Evolutionary conservation across 2,797 vertebrate genomes (phyloP), one percentile per base, ranked within the genome.

Genomic region (Macrochelys suwanniensis): DNA sequence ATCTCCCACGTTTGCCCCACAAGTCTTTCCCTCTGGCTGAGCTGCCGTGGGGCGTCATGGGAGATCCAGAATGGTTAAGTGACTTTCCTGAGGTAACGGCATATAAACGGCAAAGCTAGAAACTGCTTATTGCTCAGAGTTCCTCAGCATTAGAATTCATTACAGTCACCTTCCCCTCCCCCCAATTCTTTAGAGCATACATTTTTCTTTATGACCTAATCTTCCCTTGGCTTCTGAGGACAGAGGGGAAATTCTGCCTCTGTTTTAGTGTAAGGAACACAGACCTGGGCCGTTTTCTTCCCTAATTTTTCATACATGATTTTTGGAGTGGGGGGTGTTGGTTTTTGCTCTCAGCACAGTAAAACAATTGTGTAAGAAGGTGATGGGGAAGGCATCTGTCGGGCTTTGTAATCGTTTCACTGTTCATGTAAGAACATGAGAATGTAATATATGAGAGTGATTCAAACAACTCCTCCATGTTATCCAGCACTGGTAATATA

Each of bases 141-240:
- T 31, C 77, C 49, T 17, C 77, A 33, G 49, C 77, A 6, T 31
- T 11, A n/a, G 49, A 50, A 33, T 71, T 56, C 11, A 86, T 92
- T 9, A 15, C 94, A 94, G 92, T 23, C 92, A 68, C 83, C 6
- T 94, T 95, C 93, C 87, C 87, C 88, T 82, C 80, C 0, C 54
- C 23, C 15, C 45, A 91, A 89, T 95, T 92, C 96, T 92, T 57
- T 89, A 90, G 89, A n/a, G 1, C 3, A 71, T 0, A 42, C 1
- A 0, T 47, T 96, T 92, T 93, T 96, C 94, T 85, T 37, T 0
- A 90, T 90, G 86, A 95, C 61, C 88, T 96, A 82, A 96, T 81
- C 92, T 80, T 71, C 87, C 90, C 88, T 82, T 80, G 88, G 94
- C 93, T 95, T 90, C 88, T 9, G 0, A 88, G 8, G 93, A 76